These are phyloP conservation scores for Lithophane leautieri DNA, from an alignment of 2,888 invertebrate species.

Conservation along the genomic window DNA sequence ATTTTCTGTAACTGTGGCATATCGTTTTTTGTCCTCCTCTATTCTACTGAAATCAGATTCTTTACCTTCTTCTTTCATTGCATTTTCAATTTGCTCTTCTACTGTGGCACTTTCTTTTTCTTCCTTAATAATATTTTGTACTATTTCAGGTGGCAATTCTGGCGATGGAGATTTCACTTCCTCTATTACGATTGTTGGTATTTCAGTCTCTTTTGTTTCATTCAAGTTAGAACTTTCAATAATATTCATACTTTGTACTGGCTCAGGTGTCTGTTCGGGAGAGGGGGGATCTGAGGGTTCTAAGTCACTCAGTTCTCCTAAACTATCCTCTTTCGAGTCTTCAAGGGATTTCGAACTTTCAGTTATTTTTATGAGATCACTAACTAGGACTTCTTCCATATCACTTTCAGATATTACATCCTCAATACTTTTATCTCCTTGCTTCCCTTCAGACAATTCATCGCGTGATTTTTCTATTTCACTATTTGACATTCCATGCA, in stretches of 20 bases:
- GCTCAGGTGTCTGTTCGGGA: conserved; percentile 71
- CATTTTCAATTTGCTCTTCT: conserved; percentile 46
- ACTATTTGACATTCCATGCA: conserved; percentile 59
- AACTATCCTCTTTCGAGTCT: conserved; percentile 52
- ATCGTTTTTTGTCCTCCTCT: conserved; percentile 54
- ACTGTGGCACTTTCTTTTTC: conserved; percentile 42
- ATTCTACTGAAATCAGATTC: conserved; percentile 20
- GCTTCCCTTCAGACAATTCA: conserved; percentile 45
- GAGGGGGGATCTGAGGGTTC: conserved; percentile 49
- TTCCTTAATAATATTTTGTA: conserved; percentile 80
- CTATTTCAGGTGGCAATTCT: conserved; percentile 80
- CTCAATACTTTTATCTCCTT: conserved; percentile 28
- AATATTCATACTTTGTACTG: conserved; percentile 76
- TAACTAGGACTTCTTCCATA: conserved; percentile 61
- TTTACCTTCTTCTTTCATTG: conserved; percentile 24
- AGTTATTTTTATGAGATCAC: conserved; percentile 67
- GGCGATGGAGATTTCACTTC: conserved; percentile 64
- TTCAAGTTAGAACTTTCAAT: conserved; percentile 53
- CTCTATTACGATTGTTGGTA: conserved; percentile 60
- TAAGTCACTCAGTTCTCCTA: conserved; percentile 56
- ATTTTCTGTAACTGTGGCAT: conserved; percentile 52
- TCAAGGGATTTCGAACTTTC: conserved; percentile 48
- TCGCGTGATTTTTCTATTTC: conserved; percentile 59
- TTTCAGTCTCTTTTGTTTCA: conserved; percentile 62
- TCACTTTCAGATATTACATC: conserved; percentile 45